These are phyloP conservation scores for Vulpes ferrilata DNA, from an alignment of 2,113 vertebrate genomes.

Conservation along the genomic window DNA sequence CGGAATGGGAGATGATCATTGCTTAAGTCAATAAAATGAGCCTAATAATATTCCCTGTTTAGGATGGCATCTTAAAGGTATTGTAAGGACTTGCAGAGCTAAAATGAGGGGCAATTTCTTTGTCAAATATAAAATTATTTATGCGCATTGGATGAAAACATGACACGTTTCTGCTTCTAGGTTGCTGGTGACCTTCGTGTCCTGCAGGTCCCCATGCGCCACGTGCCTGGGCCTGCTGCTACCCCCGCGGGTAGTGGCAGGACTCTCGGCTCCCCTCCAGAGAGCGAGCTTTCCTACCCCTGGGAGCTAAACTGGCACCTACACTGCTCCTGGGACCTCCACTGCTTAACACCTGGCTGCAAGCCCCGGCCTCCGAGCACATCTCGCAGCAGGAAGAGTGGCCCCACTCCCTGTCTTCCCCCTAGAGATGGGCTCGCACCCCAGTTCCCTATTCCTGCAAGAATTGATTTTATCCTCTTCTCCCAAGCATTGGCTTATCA, in stretches of 20 bases:
- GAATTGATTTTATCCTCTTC: neutral
- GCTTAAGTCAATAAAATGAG: neutral
- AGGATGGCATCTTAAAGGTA: neutral
- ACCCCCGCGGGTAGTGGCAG: neutral
- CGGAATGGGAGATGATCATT: neutral
- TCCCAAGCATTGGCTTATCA: neutral
- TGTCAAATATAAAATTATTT: neutral
- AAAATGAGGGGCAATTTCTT: neutral
- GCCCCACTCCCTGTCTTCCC: neutral
- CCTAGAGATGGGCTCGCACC: neutral
- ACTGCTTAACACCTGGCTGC: neutral
- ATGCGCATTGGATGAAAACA: neutral
- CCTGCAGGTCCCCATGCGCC: neutral
- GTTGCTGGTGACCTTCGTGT: neutral
- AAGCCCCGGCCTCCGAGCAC: neutral
- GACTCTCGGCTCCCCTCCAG: neutral
- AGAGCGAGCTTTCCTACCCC: neutral
- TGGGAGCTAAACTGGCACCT: no score
- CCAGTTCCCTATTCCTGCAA: neutral
- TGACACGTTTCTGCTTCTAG: neutral
- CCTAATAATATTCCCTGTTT: neutral
- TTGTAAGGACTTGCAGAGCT: neutral
- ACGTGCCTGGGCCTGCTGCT: neutral
- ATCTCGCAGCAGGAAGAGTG: neutral
- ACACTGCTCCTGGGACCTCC: neutral